These are phyloP conservation scores for Andrena haemorrhoa DNA, from an alignment of 2,888 invertebrate genomes.

Conservation along the genomic window DNA sequence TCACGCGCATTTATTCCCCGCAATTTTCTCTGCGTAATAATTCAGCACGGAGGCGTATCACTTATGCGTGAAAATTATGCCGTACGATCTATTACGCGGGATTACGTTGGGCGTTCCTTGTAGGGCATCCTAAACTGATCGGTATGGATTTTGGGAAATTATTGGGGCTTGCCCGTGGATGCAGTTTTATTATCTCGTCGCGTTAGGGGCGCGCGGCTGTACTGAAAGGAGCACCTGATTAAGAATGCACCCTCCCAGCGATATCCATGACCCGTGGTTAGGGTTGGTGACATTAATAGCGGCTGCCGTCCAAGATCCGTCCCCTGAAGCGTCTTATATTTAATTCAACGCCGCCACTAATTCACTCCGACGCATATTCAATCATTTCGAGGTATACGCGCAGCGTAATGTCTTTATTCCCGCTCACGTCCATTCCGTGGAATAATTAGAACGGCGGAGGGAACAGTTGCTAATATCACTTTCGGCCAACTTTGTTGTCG, in stretches of 20 bases:
- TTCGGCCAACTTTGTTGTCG: slow-evolving; percentile 9
- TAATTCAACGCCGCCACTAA: slow-evolving; percentile 81
- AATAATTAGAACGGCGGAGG: slow-evolving; percentile 10
- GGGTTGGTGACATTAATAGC: slow-evolving; percentile 81
- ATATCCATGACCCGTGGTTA: slow-evolving; percentile 78
- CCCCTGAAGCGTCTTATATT: slow-evolving; percentile 78
- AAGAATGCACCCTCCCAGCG: slow-evolving; percentile 80
- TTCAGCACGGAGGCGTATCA: not conserved
- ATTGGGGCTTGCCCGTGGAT: slow-evolving; percentile 65
- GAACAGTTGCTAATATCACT: slow-evolving; percentile 14
- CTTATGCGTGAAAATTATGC: slow-evolving; percentile 15
- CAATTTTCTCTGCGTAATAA: slow-evolving; percentile 24
- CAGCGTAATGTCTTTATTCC: slow-evolving; percentile 67
- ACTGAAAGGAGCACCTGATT: slow-evolving; percentile 76
- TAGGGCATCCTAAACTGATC: slow-evolving; percentile 40
- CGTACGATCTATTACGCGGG: not conserved
- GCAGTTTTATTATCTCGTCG: slow-evolving; percentile 73
- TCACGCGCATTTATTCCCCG: slow-evolving; percentile 17
- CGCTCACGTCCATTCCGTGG: slow-evolving; percentile 27
- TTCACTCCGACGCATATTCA: slow-evolving; percentile 78
- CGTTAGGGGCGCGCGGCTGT: slow-evolving; percentile 70
- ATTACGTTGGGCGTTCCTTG: not conserved
- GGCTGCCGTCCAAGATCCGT: slow-evolving; percentile 74
- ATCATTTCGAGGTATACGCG: slow-evolving; percentile 73
- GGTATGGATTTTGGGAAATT: slow-evolving; percentile 68